phyloP scores from a whole-genome alignment of 2,113 vertebrate species.

The Epinephelus lanceolatus region DNA sequence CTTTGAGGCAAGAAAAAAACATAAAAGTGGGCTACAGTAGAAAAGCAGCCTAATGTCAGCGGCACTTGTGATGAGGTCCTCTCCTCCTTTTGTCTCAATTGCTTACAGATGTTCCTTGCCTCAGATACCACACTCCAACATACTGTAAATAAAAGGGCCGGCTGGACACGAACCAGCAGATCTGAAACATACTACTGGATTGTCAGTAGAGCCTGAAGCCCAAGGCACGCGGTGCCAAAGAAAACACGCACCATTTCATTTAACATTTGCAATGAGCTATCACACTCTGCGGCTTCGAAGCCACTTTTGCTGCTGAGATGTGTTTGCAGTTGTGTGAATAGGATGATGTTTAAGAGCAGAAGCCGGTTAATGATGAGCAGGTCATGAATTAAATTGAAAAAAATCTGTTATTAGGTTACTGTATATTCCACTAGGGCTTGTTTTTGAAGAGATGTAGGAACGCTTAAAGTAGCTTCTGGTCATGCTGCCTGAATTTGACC shows the following conservation, averaged over 20 bases:
- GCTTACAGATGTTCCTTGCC: slow-evolving; percentile 77
- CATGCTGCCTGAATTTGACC: neutral
- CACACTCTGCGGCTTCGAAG: slow-evolving; percentile 37
- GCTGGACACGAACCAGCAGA: slow-evolving; percentile 73
- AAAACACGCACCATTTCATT: slow-evolving; percentile 68
- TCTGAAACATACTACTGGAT: slow-evolving; percentile 74
- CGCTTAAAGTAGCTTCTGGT: slow-evolving; percentile 8
- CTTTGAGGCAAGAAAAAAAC: slow-evolving; percentile 19
- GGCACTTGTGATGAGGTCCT: slow-evolving; percentile 54
- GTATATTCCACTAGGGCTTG: slow-evolving; percentile 29
- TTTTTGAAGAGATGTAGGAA: slow-evolving; percentile 10
- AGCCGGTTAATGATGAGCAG: slow-evolving; percentile 29
- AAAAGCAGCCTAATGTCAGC: slow-evolving; percentile 49
- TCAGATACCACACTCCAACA: slow-evolving; percentile 59
- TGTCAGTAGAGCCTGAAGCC: slow-evolving; percentile 56
- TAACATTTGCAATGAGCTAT: slow-evolving; percentile 61
- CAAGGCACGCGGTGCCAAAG: slow-evolving; percentile 49
- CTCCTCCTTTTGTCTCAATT: slow-evolving; percentile 62
- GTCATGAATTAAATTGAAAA: neutral
- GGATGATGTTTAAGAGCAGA: slow-evolving; percentile 23
- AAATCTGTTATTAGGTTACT: neutral
- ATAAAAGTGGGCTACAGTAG: slow-evolving; percentile 15
- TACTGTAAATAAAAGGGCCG: slow-evolving; percentile 73
- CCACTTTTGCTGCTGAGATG: slow-evolving; percentile 19
- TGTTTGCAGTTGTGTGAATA: slow-evolving; percentile 22